phyloP scores from a whole-genome alignment of 2,888 invertebrate genomes.

The Omphaloscelis lunosa region DNA sequence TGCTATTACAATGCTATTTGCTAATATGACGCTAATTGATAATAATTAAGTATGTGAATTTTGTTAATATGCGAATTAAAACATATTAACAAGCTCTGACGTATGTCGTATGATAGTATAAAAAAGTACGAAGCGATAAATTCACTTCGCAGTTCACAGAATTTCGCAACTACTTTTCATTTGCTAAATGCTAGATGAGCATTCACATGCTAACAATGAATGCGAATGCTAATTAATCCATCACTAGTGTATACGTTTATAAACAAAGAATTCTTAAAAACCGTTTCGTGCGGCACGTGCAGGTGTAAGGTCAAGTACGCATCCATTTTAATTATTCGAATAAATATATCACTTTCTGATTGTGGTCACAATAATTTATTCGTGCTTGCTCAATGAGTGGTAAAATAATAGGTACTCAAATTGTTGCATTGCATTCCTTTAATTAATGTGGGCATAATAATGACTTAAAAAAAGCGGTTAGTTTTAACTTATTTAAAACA shows the following conservation, averaged over 20 bases:
- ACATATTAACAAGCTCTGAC: too few relatives aligned
- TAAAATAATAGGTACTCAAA: slow-evolving; percentile 22
- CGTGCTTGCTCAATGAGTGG: slow-evolving; percentile 1
- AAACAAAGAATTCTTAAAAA: slow-evolving; percentile 1
- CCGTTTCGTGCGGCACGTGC: not conserved
- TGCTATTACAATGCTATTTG: too few relatives aligned
- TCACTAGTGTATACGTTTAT: not conserved
- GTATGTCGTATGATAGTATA: too few relatives aligned
- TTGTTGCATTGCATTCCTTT: slow-evolving; percentile 19
- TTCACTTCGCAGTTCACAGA: too few relatives aligned
- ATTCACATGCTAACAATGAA: too few relatives aligned
- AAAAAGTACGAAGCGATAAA: too few relatives aligned
- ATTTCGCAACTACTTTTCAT: too few relatives aligned
- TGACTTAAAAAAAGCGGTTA: slow-evolving; percentile 1
- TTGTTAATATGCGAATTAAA: too few relatives aligned
- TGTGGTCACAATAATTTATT: slow-evolving; percentile 9
- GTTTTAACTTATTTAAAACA: slow-evolving; percentile 14
- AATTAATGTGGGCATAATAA: slow-evolving; percentile 3
- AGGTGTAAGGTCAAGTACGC: slow-evolving; percentile 6
- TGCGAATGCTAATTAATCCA: too few relatives aligned
- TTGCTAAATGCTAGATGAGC: too few relatives aligned
- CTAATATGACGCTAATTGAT: too few relatives aligned
- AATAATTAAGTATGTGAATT: too few relatives aligned
- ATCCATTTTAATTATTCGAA: slow-evolving; percentile 24
- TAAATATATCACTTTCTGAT: not conserved